Evolutionary conservation across 2,797 vertebrate genomes (phyloP).

Genomic region (Phoeniculus purpureus): DNA sequence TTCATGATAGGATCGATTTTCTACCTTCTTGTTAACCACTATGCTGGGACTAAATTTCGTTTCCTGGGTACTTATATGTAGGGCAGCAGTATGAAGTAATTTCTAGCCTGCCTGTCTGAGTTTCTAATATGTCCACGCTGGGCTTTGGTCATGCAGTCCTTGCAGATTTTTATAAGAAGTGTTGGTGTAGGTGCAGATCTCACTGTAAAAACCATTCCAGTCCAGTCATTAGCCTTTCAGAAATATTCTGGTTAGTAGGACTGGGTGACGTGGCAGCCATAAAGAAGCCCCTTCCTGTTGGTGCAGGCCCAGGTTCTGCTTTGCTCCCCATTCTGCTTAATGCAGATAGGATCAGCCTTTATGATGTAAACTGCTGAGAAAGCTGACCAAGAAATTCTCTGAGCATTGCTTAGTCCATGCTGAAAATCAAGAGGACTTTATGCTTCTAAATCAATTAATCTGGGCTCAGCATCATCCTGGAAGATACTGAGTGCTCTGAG

Average conservation of each 20-base stretch:
- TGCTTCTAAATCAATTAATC: neutral
- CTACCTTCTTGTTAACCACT: neutral
- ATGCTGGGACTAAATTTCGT: neutral
- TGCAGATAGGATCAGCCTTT: neutral
- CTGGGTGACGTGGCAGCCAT: accelerated
- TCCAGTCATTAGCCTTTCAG: neutral
- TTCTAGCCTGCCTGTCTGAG: neutral
- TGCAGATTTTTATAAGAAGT: neutral
- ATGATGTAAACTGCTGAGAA: neutral
- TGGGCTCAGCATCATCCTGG: neutral
- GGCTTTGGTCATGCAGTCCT: neutral
- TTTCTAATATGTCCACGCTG: neutral
- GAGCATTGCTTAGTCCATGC: neutral
- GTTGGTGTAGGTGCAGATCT: neutral
- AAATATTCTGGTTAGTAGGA: neutral
- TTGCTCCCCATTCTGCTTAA: neutral
- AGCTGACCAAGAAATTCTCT: neutral
- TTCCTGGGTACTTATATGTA: neutral
- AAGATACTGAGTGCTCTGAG: neutral
- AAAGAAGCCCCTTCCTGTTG: neutral
- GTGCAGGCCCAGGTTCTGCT: neutral
- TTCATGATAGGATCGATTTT: neutral
- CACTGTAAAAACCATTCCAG: neutral
- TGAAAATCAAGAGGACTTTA: neutral
- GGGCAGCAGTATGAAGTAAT: neutral